Percentiles rank a stretch among this genome's conserved stretches.
phyloP scores from a whole-genome alignment of 2,113 vertebrate genomes.

The Phalacrocorax aristotelis region DNA sequence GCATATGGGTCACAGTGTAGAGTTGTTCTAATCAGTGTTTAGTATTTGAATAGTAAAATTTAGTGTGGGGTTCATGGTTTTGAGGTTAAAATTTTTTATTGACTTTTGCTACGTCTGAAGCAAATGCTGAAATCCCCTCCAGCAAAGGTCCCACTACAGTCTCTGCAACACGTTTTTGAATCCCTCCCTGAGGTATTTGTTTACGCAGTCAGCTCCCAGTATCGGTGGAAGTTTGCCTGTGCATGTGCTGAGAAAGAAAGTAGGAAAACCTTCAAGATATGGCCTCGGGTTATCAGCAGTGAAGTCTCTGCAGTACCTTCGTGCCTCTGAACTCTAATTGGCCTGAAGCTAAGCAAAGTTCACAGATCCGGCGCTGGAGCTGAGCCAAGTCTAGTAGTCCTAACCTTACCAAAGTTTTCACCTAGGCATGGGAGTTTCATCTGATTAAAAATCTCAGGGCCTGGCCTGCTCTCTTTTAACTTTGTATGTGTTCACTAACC shows the following conservation, averaged over 20 bases:
- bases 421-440: neutral
- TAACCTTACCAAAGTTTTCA: neutral
- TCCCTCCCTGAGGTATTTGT: neutral
- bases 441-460: slow-evolving; percentile 3
- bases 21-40: neutral
- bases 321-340: slow-evolving; percentile 25
- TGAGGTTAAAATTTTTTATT: neutral
- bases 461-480: neutral
- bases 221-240: neutral
- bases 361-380: neutral
- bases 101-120: neutral
- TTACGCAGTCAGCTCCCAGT: neutral
- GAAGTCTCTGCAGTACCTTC: neutral
- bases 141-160: neutral
- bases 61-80: neutral
- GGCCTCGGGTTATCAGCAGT: neutral
- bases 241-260: neutral
- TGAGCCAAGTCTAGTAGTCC: neutral
- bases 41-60: neutral
- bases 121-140: neutral
- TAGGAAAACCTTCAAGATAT: neutral
- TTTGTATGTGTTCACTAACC: neutral
- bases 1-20: neutral
- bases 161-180: neutral
- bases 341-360: slow-evolving; percentile 25